Evolutionary conservation across 2,888 invertebrate genomes (phyloP), one percentile per base, ranked within the genome.

Genomic region (Torymus aiolomorphi): DNA sequence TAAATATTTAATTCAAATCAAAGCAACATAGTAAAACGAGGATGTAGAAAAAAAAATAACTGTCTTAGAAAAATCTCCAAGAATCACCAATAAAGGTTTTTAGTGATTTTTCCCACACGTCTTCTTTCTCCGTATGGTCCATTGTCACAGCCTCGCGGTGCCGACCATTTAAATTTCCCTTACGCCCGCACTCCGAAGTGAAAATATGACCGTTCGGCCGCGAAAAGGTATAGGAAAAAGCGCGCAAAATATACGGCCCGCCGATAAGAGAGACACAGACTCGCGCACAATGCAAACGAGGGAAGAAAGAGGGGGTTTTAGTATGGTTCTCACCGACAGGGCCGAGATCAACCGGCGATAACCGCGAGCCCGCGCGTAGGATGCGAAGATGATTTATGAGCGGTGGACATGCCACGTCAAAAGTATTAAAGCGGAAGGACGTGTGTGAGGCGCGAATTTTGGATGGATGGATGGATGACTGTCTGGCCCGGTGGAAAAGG

Each of bases 321-420:
- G 31, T 4, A 5, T 3, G 42, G 42, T 42, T 42, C 42, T 83
- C 85, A 84, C 85, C 85, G 85, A 85, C 85, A 85, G 82, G 84
- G 76, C 69, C 42, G 42, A 42, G 42, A 42, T 42, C 56, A 76
- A 16, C 82, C 83, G 85, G 82, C 83, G 87, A 87, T 85, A 86
- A 82, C 77, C 79, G 24, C 49, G 24, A 16, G 42, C 80, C 20
- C 49, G 16, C 24, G 52, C 16, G 67, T 54, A 83, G 84, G 83
- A 83, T 84, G 85, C 82, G 85, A 87, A 86, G 85, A 88, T 89
- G 88, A 89, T 88, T 89, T 87, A 89, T 86, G 85, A 83, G 80
- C 82, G 78, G 75, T 82, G 83, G 86, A 86, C 88, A 87, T 85
- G 88, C 86, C 84, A 88, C 78, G 78, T 79, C 65, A 65, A 76